Evolutionary conservation across 2,888 invertebrate genomes (phyloP).

Genomic region (Hecatera dysodea): DNA sequence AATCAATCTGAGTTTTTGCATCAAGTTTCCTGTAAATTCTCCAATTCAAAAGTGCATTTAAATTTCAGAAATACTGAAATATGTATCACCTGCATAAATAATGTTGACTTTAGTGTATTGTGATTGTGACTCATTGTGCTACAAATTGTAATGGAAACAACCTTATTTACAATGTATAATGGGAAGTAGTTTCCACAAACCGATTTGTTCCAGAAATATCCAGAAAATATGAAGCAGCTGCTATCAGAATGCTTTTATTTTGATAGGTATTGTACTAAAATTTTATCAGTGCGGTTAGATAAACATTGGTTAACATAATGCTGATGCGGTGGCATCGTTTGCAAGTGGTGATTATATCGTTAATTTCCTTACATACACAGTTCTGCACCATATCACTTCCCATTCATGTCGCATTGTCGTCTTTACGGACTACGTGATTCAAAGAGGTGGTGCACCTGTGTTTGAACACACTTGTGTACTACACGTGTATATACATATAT

Average conservation of each 20-base stretch:
- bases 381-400: background rate
- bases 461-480: background rate
- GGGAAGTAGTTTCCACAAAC: slow-evolving; percentile 15
- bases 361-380: background rate
- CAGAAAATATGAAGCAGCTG: slow-evolving; percentile 10
- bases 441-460: background rate
- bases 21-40: background rate
- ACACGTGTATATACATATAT: too few relatives aligned
- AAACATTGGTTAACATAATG: slow-evolving; percentile 22
- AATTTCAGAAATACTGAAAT: slow-evolving; percentile 3
- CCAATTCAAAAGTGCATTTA: background rate
- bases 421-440: background rate
- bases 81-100: background rate
- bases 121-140: slow-evolving; percentile 9
- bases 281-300: slow-evolving; percentile 46
- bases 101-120: slow-evolving; percentile 1
- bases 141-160: background rate
- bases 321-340: background rate
- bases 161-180: slow-evolving; percentile 1
- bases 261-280: slow-evolving; percentile 13
- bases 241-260: slow-evolving; percentile 32
- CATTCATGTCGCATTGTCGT: background rate
- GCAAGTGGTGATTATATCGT: background rate
- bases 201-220: slow-evolving; percentile 37
- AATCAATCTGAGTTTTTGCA: background rate